A percentile compares a stretch with the other conserved stretches of the same genome.
Evolutionary conservation across 2,888 invertebrate genomes (phyloP).

Genomic region (Cepaea hortensis): DNA sequence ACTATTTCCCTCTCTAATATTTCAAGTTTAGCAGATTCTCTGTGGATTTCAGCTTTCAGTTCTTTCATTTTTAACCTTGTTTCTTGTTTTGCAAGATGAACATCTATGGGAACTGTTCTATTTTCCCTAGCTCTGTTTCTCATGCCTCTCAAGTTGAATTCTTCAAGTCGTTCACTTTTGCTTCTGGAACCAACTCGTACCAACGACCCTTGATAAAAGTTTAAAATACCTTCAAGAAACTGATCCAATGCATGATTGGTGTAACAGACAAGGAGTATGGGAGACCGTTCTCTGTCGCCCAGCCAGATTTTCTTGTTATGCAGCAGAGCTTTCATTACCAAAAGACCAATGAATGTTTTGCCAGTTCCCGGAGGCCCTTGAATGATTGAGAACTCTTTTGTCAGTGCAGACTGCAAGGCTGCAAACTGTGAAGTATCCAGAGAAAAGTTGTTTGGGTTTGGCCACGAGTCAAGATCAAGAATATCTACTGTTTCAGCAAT

Average conservation of each 20-base stretch:
- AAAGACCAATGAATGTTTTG: conserved; percentile 87
- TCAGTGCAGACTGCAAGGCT: conserved; percentile 70
- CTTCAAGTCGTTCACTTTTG: conserved; percentile 62
- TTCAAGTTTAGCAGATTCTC: conserved; percentile 56
- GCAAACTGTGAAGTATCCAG: conserved; percentile 70
- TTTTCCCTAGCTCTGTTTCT: conserved; percentile 48
- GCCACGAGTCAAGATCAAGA: conserved; percentile 58
- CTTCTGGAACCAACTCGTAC: conserved; percentile 72
- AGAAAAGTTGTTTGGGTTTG: conserved; percentile 44
- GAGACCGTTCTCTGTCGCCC: conserved; percentile 50
- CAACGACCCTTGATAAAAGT: conserved; percentile 63
- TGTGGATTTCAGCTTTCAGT: conserved; percentile 56
- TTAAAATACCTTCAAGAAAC: conserved; percentile 74
- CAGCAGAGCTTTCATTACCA: conserved; percentile 83
- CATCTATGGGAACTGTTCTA: conserved; percentile 45
- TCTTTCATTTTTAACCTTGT: conserved; percentile 56
- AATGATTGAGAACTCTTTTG: conserved; percentile 72
- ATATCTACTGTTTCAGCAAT: conserved; percentile 24
- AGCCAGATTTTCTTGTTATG: conserved; percentile 78
- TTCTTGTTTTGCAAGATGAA: conserved; percentile 49
- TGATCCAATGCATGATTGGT: conserved; percentile 76
- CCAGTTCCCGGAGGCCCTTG: conserved; percentile 90
- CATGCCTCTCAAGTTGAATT: conserved; percentile 48
- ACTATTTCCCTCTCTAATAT: conserved; percentile 61
- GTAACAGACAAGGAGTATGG: conserved; percentile 75